Base-by-base conservation (phyloP, 2,797 vertebrate species). In the Borostomias antarcticus region DNA sequence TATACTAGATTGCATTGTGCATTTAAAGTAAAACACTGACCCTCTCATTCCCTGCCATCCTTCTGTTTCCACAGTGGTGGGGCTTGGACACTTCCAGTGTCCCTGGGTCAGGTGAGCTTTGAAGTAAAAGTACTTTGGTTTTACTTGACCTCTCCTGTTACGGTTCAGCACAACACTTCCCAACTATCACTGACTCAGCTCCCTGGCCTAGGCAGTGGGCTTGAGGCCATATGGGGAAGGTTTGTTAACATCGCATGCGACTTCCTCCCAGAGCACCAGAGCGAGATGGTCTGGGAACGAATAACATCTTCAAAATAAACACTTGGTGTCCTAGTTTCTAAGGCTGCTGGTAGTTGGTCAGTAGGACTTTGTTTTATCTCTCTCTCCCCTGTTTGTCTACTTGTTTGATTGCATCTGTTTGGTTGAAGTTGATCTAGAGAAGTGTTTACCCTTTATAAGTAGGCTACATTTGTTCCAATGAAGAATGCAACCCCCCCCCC, bases 271-370 rank as follows among this genome's bases (percentile, higher is more conserved):
- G 5, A 78, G 83, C 69, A 78, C 33, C 33, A 47, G 60, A 79
- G 73, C n/a, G 61, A 76, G 73, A 70, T 72, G 72, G 78, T 77
- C 72, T 78, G 47, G 68, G 80, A 76, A 69, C 35, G 19, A 81
- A 77, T 54, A 72, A 72, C 72, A 82, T 73, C 82, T 86, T 89
- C 83, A 88, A 88, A 84, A 79, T 74, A 83, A 73, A 66, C 59
- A 33, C 1, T 50, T 58, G 45, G 69, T 25, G 77, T 64, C 32
- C 70, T 67, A 68, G 62, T 76, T 84, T 79, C 73, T 58, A 60
- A 40, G 30, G 57, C 37, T 47, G 47, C 63, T 72, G 64, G 33
- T 17, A 37, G 60, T 13, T 60, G 43, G 11, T 25, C 17, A 21
- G 30, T 13, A 56, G 11, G 35, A 5, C 21, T 26, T 4, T 37